Evolutionary conservation across 2,888 invertebrate genomes (phyloP), one percentile per base, ranked within the genome.

Genomic region (Ischnura elegans): DNA sequence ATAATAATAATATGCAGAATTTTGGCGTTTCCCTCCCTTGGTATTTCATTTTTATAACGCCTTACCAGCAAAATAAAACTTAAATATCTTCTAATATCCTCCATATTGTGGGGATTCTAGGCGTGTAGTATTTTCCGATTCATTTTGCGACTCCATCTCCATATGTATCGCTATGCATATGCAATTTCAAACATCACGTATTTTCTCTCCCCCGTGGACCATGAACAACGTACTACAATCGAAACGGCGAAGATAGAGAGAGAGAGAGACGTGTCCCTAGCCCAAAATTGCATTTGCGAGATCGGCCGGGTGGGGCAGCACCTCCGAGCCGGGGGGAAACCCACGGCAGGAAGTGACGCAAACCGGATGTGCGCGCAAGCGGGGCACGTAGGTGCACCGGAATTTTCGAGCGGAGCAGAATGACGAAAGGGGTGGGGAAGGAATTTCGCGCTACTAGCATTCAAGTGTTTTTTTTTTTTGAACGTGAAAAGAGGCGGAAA

Each of bases 331-430:
- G 46, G 42, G 36, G 43, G 90, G 66, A 25, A 43, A 29, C 87
- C 25, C 51, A 42, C 10, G 42, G 61, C 51, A 55, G 90, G 90
- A 90, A 90, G 90, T 61, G 90, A 90, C 43, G 90, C 90, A 43
- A 90, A 43, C 55, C 90, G 90, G 90, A 90, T 90, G 66, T 55
- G 61, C 90, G 90, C 36, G 61, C 61, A 90, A 90, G 43, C 61
- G 43, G 42, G 61, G 90, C 90, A 43, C 86, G 86, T 86, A 43
- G n/a, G n/a, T n/a, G n/a, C 19, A 51, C 43, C 86, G 46, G 86
- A 86, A 86, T 86, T 76, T 76, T 76, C 76, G 76, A 76, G 76
- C 76, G 36, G 5, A 36, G 76, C 76, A 76, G 76, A 76, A 76
- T 36, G 76, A 76, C 76, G 16, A 55, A 51, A 36, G 45, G 21